Percentiles rank a stretch among this genome's conserved stretches.
Evolutionary conservation across 2,888 invertebrate species (phyloP).

Genomic region (Acanthococcus lagerstroemiae): DNA sequence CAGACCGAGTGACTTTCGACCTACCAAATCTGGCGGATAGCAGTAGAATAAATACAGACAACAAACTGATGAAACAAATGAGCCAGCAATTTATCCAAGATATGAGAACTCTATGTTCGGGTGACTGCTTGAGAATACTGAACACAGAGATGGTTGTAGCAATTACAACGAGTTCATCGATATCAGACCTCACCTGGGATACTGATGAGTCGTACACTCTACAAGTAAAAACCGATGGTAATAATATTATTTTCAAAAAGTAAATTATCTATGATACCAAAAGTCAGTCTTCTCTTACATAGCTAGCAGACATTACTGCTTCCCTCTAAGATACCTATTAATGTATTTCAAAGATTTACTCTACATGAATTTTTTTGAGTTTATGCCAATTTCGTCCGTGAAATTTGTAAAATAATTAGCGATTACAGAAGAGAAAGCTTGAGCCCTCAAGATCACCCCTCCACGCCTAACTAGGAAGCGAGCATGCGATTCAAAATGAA

Average conservation of each 20-base stretch:
- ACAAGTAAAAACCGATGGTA: conserved; percentile 50
- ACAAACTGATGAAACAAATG: conserved; percentile 44
- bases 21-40: conserved; percentile 41
- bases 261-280: background rate
- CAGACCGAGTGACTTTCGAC: conserved; percentile 50
- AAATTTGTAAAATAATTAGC: too few relatives aligned
- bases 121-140: conserved; percentile 34
- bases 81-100: conserved; percentile 49
- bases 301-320: too few relatives aligned
- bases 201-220: conserved; percentile 61
- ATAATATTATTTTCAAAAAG: too few relatives aligned
- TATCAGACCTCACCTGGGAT: conserved; percentile 49
- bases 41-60: background rate
- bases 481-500: too few relatives aligned
- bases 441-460: too few relatives aligned
- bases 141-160: conserved; percentile 38
- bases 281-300: background rate
- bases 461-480: too few relatives aligned
- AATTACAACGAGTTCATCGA: conserved; percentile 43
- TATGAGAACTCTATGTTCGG: conserved; percentile 51
- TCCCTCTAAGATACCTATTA: too few relatives aligned
- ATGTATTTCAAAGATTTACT: too few relatives aligned
- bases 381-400: too few relatives aligned
- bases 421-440: too few relatives aligned
- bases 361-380: too few relatives aligned